A percentile compares a stretch with the other conserved stretches of the same genome.
Conservation (phyloP, 2,888 invertebrate genomes). For the Acronicta alni region DNA sequence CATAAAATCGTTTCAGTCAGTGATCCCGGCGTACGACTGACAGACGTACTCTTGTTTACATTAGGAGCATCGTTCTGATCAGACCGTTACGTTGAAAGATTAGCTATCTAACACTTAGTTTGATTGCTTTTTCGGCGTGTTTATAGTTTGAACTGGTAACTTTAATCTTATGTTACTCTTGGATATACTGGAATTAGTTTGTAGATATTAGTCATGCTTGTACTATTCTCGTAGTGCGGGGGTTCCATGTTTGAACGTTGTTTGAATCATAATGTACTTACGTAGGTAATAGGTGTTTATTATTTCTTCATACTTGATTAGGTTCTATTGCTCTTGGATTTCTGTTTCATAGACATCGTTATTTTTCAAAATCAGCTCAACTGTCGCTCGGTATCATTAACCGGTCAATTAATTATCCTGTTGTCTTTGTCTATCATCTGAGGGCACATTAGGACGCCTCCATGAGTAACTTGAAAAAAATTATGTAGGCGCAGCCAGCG, state of each 20-base stretch:
- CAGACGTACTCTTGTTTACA: slow-evolving; percentile 50
- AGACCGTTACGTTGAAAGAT: slow-evolving; percentile 54
- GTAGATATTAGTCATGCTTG: slow-evolving; percentile 34
- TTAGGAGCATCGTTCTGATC: slow-evolving; percentile 41
- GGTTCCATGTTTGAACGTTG: slow-evolving; percentile 37
- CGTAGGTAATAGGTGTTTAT: neutral
- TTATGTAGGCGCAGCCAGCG: no score
- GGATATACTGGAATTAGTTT: slow-evolving; percentile 30
- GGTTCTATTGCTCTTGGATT: no score
- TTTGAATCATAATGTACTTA: slow-evolving; percentile 34
- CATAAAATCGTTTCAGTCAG: slow-evolving; percentile 29
- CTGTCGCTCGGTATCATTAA: no score
- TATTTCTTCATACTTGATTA: no score
- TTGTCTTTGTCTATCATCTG: no score
- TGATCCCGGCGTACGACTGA: slow-evolving; percentile 33
- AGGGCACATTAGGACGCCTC: no score
- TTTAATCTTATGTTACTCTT: slow-evolving; percentile 51
- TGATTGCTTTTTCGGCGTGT: slow-evolving; percentile 52
- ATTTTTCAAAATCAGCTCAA: no score
- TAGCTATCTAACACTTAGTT: slow-evolving; percentile 54
- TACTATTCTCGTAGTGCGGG: slow-evolving; percentile 23
- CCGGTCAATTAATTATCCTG: no score
- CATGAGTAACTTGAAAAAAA: no score
- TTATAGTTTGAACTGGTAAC: slow-evolving; percentile 43
- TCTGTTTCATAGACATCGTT: no score